Base-by-base conservation (phyloP, 2,113 vertebrate genomes). In the Seriola rivoliana region DNA sequence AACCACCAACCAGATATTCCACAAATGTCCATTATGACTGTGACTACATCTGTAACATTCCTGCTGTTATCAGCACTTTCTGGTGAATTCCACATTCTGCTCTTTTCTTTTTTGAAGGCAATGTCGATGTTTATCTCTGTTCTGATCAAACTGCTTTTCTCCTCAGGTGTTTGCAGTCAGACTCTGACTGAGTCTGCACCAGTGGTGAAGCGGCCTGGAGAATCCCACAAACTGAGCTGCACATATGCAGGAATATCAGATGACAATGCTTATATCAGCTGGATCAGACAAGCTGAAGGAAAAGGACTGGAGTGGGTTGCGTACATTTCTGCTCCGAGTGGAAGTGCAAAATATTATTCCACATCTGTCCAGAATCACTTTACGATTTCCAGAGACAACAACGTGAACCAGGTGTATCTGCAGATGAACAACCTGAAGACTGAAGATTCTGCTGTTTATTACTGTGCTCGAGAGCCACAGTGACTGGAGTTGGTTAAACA, bases 231-330 rank as follows among this genome's bases (percentile, higher is more conserved):
- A 59, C 65, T 89, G 13, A 85, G 79, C 4, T 92, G 52, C n/a
- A 78, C 66, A 60, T 80, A 46, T 63, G 79, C 79, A 71, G 78
- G 92, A 57, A 89, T 83, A 68, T 76, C 75, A 40, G 65, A 78
- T 32, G 0, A 0, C 1, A 0, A 0, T 46, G 68, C 69, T 40
- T 0, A 1, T 10, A 91, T 90, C 63, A 2, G 19, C 55, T 93
- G 90, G 90, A 77, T 92, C 71, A 23, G 70, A 44, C 90, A 92
- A 32, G 23, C 81, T 57, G 57, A 78, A 34, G 87, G 85, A 48
- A 91, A 91, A 82, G 80, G 82, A 0, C 78, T 91, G 44, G 85
- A 92, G 19, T 92, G 85, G 86, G 14, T 93, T 13, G 48, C 78
- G 4, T 0, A 1, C 9, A 82, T 87, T 75, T 71, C 73, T 52